Conservation (phyloP, 92 coral and sea anemone species). For the Epizoanthus ramosus region DNA sequence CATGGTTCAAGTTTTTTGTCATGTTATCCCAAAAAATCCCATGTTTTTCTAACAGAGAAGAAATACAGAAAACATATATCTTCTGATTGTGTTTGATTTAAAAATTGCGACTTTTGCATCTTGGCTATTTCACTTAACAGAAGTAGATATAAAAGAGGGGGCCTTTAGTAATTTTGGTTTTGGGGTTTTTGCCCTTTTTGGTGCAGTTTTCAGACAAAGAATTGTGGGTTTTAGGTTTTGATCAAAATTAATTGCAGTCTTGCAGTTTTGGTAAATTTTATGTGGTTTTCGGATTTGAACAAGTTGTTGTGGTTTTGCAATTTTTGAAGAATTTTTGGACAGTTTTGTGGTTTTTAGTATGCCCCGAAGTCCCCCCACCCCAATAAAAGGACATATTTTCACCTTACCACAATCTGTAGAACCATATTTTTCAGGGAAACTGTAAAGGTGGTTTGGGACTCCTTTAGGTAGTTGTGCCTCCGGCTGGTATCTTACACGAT, state of each 20-base stretch:
- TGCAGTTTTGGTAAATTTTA: neutral
- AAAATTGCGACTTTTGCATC: neutral
- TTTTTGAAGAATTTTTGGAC: neutral
- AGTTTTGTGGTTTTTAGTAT: neutral
- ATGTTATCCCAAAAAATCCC: neutral
- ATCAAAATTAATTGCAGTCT: neutral
- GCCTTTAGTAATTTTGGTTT: neutral
- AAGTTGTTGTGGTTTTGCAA: neutral
- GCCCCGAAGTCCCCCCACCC: neutral
- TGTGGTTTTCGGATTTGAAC: neutral
- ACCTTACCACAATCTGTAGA: conserved; percentile 18
- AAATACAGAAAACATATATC: neutral
- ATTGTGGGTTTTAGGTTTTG: neutral
- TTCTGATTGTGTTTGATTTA: neutral
- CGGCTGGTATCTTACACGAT: conserved; percentile 16
- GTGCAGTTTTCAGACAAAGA: neutral
- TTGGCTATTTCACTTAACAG: neutral
- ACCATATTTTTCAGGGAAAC: conserved; percentile 16
- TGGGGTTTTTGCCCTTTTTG: neutral
- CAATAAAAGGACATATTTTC: neutral
- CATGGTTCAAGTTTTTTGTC: neutral
- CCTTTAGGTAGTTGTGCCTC: conserved; percentile 5
- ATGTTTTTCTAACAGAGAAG: neutral
- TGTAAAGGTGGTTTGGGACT: conserved; percentile 18
- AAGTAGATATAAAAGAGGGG: neutral